Evolutionary conservation across 2,888 invertebrate genomes (phyloP), one percentile per base, ranked within the genome.

Genomic region (Poecilobothrus nobilitatus): DNA sequence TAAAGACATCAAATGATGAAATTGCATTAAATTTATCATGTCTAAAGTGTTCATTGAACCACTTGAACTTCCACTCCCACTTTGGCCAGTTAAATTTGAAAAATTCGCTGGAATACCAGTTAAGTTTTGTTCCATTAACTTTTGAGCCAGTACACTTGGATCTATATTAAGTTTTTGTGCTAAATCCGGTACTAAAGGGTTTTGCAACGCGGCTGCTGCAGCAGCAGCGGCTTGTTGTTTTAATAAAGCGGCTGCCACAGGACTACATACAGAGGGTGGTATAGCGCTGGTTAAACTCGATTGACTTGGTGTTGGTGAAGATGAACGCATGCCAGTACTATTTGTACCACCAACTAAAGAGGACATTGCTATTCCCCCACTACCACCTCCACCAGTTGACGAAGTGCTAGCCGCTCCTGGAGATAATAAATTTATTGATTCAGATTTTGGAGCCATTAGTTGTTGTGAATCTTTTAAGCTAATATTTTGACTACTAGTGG

Each of bases 1-100:
- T 71, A 95, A 82, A 73, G 91, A 91, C 87, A 97, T 92, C 86
- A 97, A 88, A 66, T 95, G 94, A 78, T 94, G 95, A 77, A 95
- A 88, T 78, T 94, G 91, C 75, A 91, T 92, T 73, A 95, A 84
- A 76, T 91, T 91, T 72, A 92, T 88, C 79, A 92, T 92, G 68
- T 92, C 84, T 77, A 95, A 93, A 82, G 94, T 89, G 76, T 91
- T 93, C 68, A 94, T 82, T 0, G 94, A 93, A n/a, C 53, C 53
- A 18, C n/a, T 18, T 15, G 92, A 90, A 74, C 79, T 80, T 33
- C 78, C 76, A 63, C 80, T 71, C 1, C 53, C 53, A 53, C 70
- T 66, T 75, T 79, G 67, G 69, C 72, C 75, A 66, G 74, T 74
- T 33, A 75, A 68, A 66, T 73, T 74, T 9, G 74, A 71, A 65